Percentiles rank a stretch among this genome's conserved stretches.
These are phyloP conservation scores for Plecotus auritus DNA, from an alignment of 2,113 vertebrate species.

Conservation along the genomic window DNA sequence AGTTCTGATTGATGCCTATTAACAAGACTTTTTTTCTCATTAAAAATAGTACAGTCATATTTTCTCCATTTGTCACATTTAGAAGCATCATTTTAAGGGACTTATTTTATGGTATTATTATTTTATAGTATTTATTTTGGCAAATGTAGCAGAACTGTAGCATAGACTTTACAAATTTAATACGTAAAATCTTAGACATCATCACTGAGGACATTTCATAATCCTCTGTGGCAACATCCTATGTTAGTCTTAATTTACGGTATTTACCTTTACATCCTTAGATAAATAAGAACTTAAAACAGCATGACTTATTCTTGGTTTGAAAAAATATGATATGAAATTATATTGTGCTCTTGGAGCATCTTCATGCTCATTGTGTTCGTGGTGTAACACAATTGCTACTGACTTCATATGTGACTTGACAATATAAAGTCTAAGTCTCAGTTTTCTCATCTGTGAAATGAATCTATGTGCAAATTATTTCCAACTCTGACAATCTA, in stretches of 20 bases:
- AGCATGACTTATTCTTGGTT: neutral
- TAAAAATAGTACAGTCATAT: neutral
- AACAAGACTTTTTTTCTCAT: neutral
- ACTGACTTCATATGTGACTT: neutral
- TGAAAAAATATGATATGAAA: neutral
- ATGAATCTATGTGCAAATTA: neutral
- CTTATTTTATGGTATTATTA: neutral
- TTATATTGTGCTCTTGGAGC: neutral
- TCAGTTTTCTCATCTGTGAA: neutral
- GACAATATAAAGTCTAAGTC: neutral
- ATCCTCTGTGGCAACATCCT: neutral
- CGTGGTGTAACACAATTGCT: neutral
- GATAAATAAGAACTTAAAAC: neutral
- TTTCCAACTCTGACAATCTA: neutral
- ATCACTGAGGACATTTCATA: neutral
- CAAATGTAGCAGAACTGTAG: neutral
- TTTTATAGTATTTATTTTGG: slow-evolving; percentile 10
- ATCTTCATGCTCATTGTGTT: neutral
- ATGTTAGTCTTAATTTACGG: neutral
- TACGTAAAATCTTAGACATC: neutral
- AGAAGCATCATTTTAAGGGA: neutral
- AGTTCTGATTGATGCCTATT: neutral
- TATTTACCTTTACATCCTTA: neutral
- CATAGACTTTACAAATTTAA: neutral
- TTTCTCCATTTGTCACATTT: neutral